Conservation (phyloP, 2,113 vertebrate genomes). For the Chionomys nivalis region DNA sequence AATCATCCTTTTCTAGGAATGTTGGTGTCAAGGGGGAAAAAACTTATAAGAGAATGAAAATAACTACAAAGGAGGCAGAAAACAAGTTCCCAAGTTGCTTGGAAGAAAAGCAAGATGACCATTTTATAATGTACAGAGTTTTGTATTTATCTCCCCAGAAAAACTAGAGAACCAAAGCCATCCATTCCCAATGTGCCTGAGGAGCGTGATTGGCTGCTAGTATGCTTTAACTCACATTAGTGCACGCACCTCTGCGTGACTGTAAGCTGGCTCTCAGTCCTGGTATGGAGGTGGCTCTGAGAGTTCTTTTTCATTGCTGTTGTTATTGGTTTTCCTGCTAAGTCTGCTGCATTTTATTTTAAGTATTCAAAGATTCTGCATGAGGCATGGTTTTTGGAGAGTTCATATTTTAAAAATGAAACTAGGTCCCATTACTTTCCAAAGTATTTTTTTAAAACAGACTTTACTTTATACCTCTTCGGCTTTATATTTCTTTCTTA, state of each 20-base stretch:
- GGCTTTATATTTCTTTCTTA: conserved; percentile 46
- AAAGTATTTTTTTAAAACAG: background rate
- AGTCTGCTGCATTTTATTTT: background rate
- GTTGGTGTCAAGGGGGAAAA: background rate
- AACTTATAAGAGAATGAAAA: background rate
- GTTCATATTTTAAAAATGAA: conserved; percentile 49
- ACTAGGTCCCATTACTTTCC: conserved; percentile 12
- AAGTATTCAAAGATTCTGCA: background rate
- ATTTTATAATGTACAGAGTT: background rate
- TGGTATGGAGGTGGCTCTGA: background rate
- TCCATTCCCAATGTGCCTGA: background rate
- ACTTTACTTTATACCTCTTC: conserved; percentile 20
- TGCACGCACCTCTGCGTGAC: background rate
- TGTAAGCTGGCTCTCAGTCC: background rate
- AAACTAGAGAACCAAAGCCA: background rate
- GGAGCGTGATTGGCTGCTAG: background rate
- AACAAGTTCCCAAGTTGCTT: background rate
- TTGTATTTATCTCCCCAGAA: background rate
- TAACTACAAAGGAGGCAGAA: background rate
- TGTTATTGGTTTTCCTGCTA: background rate
- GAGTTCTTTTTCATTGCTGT: background rate
- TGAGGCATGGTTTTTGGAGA: background rate
- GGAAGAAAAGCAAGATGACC: background rate
- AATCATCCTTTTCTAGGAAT: background rate
- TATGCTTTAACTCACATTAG: background rate